These are phyloP conservation scores for Haliclona indistincta DNA, from an alignment of 37 sponge, comb jelly and placozoan genomes.

Conservation along the genomic window DNA sequence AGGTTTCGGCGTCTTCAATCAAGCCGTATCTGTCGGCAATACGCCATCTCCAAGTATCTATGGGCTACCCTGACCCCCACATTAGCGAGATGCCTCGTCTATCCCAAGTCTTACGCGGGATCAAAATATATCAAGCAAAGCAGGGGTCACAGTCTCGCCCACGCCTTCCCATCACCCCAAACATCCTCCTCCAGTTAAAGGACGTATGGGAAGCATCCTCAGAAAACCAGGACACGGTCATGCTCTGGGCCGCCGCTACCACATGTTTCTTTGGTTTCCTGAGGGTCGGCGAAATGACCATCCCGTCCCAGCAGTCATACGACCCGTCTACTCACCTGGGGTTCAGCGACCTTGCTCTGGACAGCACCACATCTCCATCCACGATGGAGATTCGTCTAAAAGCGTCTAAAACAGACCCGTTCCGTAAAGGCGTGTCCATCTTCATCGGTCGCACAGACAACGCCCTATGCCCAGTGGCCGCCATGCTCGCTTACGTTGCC, in stretches of 20 bases:
- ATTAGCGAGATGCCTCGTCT: neutral
- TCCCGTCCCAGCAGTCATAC: no score
- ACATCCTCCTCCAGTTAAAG: neutral
- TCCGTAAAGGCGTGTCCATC: conserved; percentile 17
- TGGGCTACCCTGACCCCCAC: neutral
- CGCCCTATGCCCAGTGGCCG: conserved; percentile 26
- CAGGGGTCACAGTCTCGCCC: neutral
- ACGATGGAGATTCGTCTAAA: conserved; percentile 7
- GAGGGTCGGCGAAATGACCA: conserved; percentile 14
- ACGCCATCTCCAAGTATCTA: conserved; percentile 6
- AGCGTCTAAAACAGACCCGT: conserved; percentile 40
- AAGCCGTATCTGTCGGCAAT: conserved; percentile 40
- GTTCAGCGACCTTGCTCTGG: conserved; percentile 25
- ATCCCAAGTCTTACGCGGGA: neutral
- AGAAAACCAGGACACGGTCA: neutral
- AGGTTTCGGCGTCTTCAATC: neutral
- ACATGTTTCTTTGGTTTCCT: conserved; percentile 43
- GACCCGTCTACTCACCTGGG: conserved; percentile 23
- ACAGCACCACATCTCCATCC: neutral
- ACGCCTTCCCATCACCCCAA: conserved; percentile 28
- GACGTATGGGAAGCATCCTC: neutral
- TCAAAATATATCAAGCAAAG: neutral
- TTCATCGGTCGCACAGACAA: conserved; percentile 9
- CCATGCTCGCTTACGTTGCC: conserved; percentile 9
- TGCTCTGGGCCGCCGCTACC: conserved; percentile 38